Evolutionary conservation across 2,113 vertebrate genomes (phyloP).

Genomic region (Hippocampus abdominalis): DNA sequence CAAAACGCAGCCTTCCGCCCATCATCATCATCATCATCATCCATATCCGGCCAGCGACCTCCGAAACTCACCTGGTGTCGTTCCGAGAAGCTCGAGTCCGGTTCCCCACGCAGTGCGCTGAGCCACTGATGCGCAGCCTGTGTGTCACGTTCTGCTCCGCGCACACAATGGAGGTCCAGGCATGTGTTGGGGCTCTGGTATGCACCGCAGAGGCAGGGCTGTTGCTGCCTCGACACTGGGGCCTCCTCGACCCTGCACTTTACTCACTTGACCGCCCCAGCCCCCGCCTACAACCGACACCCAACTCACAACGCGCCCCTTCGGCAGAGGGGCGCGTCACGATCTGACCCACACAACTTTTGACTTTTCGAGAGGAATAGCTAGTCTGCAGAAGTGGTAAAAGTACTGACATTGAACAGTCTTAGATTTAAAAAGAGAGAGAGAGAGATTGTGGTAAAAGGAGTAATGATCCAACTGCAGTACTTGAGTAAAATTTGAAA

Average conservation of each 20-base stretch:
- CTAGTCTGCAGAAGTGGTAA: background rate
- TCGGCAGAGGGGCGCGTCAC: background rate
- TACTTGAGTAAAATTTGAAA: no score
- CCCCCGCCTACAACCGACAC: slow-evolving; percentile 53
- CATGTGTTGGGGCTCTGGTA: slow-evolving; percentile 51
- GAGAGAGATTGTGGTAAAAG: no score
- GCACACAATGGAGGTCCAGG: slow-evolving; percentile 42
- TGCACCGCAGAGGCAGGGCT: slow-evolving; percentile 36
- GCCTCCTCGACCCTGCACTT: slow-evolving; percentile 48
- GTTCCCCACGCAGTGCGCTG: slow-evolving; percentile 30
- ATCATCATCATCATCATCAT: background rate
- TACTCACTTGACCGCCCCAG: slow-evolving; percentile 44
- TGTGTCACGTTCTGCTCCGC: slow-evolving; percentile 28
- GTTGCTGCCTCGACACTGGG: slow-evolving; percentile 46
- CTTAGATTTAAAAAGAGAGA: no score
- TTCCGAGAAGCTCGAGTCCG: slow-evolving; percentile 34
- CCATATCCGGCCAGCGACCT: background rate
- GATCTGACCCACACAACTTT: background rate
- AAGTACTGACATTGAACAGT: background rate
- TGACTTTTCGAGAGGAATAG: background rate
- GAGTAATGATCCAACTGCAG: no score
- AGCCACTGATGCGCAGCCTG: slow-evolving; percentile 23
- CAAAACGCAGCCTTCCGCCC: background rate
- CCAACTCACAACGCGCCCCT: slow-evolving; percentile 19
- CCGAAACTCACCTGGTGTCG: slow-evolving; percentile 54